A percentile compares a stretch with the other conserved stretches of the same genome.
phyloP scores from a whole-genome alignment of 1,140 invertebrate species.

The Sesamia nonagrioides region DNA sequence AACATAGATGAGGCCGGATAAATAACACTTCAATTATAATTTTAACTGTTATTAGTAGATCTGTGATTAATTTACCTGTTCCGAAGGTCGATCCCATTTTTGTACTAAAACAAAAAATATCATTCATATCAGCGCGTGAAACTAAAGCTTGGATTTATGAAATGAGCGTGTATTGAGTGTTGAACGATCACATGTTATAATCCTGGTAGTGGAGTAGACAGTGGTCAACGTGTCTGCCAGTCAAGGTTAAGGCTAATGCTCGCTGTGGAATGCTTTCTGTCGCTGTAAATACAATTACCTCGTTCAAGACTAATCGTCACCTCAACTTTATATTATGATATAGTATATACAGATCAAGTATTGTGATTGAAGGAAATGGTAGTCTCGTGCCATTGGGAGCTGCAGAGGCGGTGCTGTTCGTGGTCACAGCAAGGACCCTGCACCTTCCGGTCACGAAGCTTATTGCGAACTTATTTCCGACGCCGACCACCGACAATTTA shows the following conservation, averaged over 20 bases:
- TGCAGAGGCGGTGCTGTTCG: conserved; percentile 34
- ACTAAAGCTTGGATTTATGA: neutral
- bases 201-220: neutral
- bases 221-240: neutral
- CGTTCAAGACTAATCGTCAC: neutral
- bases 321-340: neutral
- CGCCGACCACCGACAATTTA: conserved; percentile 43
- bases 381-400: conserved; percentile 22
- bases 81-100: neutral
- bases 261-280: conserved; percentile 8
- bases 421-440: conserved; percentile 55
- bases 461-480: conserved; percentile 56
- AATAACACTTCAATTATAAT: conserved; percentile 18
- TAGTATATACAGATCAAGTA: neutral
- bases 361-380: conserved; percentile 23
- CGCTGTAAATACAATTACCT: neutral
- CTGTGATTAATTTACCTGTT: conserved; percentile 17
- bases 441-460: conserved; percentile 59
- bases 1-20: conserved; percentile 34
- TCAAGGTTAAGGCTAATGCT: conserved; percentile 13
- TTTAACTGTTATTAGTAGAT: conserved; percentile 20
- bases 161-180: neutral
- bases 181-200: neutral
- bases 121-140: neutral
- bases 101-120: neutral